phyloP scores from a whole-genome alignment of 2,797 vertebrate genomes.

The Typhlichthys eigenmanni region DNA sequence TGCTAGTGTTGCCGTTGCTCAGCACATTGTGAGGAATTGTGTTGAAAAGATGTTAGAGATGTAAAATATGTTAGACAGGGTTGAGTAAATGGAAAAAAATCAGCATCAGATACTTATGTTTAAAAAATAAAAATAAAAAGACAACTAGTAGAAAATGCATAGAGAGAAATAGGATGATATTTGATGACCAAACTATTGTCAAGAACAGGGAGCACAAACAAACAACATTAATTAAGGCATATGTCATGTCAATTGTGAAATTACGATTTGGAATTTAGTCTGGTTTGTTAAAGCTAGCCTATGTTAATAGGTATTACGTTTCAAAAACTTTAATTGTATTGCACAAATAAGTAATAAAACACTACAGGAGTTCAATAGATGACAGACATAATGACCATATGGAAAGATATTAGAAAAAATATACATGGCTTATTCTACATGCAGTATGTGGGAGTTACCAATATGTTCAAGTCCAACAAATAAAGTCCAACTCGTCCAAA shows the following conservation, averaged over 20 bases:
- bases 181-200: background rate
- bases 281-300: no score
- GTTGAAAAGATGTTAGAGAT: constrained; percentile 1
- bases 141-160: constrained; percentile 42
- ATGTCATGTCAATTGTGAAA: background rate
- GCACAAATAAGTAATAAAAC: no score
- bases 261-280: background rate
- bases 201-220: constrained; percentile 35
- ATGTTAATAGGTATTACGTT: no score
- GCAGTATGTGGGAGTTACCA: no score
- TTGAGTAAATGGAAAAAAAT: constrained; percentile 39
- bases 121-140: constrained; percentile 36
- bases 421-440: no score
- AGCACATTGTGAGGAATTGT: constrained; percentile 22
- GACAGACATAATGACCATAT: no score
- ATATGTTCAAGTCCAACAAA: no score
- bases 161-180: constrained; percentile 27
- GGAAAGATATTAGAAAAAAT: no score
- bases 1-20: constrained; percentile 19
- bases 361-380: no score
- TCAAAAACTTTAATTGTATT: no score
- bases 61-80: constrained; percentile 36
- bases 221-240: constrained; percentile 19
- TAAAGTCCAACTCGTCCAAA: no score
- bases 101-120: constrained; percentile 42